phyloP scores from a whole-genome alignment of 2,888 invertebrate species.

The Morinoia aosen region DNA sequence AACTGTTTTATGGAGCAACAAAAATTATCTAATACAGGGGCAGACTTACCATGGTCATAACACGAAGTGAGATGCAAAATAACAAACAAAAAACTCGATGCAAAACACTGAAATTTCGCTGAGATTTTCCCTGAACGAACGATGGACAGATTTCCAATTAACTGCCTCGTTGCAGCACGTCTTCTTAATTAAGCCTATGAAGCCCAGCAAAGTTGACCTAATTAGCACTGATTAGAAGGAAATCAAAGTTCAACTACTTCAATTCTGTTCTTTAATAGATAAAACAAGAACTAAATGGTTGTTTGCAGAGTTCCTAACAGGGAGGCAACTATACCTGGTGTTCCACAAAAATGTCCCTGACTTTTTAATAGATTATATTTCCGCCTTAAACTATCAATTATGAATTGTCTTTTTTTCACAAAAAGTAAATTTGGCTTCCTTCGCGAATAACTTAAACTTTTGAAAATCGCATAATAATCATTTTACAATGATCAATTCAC shows the following conservation, averaged over 20 bases:
- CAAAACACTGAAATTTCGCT: not conserved
- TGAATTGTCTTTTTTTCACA: no score
- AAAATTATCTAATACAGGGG: not conserved
- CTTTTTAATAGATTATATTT: no score
- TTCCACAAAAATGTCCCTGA: no score
- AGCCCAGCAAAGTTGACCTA: not conserved
- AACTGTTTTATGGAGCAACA: not conserved
- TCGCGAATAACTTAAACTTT: no score
- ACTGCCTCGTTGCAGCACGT: not conserved
- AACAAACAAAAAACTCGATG: not conserved
- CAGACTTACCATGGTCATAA: not conserved
- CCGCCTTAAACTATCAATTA: no score
- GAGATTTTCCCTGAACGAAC: not conserved
- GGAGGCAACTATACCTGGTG: no score
- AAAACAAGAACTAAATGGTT: no score
- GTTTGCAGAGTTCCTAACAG: no score
- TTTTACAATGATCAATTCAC: no score
- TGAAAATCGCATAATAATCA: no score
- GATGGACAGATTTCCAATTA: not conserved
- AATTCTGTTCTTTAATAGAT: not conserved
- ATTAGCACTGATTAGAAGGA: not conserved
- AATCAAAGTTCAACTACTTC: not conserved
- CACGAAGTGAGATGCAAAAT: not conserved
- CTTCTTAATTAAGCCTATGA: not conserved
- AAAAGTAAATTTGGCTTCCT: no score